These are phyloP conservation scores for Chroicocephalus ridibundus DNA, from an alignment of 2,113 vertebrate genomes.

Conservation along the genomic window DNA sequence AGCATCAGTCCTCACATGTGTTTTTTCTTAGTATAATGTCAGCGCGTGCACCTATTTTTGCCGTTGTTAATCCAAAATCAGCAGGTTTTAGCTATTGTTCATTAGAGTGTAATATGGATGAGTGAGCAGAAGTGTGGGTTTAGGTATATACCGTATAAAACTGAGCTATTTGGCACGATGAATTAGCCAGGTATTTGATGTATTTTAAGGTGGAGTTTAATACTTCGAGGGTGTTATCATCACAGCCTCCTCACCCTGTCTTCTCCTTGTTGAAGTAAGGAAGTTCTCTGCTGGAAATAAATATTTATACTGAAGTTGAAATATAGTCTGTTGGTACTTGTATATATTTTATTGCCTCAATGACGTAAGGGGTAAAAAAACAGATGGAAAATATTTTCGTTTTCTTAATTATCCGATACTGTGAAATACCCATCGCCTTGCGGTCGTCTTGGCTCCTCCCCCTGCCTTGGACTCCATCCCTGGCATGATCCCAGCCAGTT, in stretches of 20 bases:
- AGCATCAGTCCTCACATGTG: not conserved
- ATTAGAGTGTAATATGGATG: not conserved
- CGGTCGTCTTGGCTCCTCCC: not conserved
- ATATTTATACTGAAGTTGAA: not conserved
- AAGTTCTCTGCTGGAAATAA: conserved; percentile 10
- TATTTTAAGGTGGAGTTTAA: not conserved
- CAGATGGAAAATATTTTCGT: conserved; percentile 51
- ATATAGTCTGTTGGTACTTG: conserved; percentile 4
- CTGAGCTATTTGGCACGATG: not conserved
- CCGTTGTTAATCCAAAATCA: not conserved
- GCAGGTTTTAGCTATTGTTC: not conserved
- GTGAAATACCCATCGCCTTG: not conserved
- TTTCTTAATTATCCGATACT: conserved; percentile 30
- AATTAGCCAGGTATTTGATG: not conserved
- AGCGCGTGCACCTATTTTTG: not conserved
- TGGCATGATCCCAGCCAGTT: conserved; percentile 25
- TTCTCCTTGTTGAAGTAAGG: not conserved
- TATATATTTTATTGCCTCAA: conserved; percentile 20
- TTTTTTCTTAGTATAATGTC: not conserved
- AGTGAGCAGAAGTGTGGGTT: not conserved
- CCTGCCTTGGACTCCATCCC: not conserved
- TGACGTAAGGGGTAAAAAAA: not conserved
- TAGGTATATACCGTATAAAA: not conserved
- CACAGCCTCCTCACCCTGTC: not conserved
- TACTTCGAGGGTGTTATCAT: not conserved